Base-by-base conservation (phyloP, 2,113 vertebrate species). In the Pyrgilauda ruficollis region DNA sequence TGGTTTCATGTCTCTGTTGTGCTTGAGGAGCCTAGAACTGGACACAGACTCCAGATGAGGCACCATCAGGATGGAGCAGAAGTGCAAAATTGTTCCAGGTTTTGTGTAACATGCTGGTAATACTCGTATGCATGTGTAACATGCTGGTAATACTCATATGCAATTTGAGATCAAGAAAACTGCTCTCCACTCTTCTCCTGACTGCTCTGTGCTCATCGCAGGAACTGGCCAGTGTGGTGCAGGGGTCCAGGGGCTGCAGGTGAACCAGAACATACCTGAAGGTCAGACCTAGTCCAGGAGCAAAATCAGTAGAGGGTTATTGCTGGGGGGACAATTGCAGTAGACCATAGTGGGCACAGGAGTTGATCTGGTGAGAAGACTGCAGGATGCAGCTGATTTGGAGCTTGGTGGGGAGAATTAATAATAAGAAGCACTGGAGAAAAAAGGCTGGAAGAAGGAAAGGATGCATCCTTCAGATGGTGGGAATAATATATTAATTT, bases 181-280 rank as follows among this genome's bases (percentile, higher is more conserved):
- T 58, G 16, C 13, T 77, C 16, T 49, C 24, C 6, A 7, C 6
- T 8, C 4, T 47, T 43, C 41, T 53, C 30, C 8, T n/a, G 6
- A 4, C 47, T 47, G 22, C 7, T 59, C 30, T 64, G 53, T 73
- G 41, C 16, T 76, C 28, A 30, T 39, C 1, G 3, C 24, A 56
- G 33, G 33, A 13, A 27, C 9, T n/a, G 7, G 7, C 6, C 21
- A 75, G 20, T 0, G 0, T 56, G 49, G 20, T 56, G 15, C 17
- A 33, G 11, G 20, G 18, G 6, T 44, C 15, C 3, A 6, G 6
- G 20, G 9, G 4, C 37, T 76, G 10, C 24, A 39, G 28, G 43
- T 28, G 30, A 78, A 27, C 19, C 31, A 47, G 46, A 30, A 58
- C 44, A 39, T 6, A 35, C 3, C 23, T 59, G 15, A 13, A 70